These are phyloP conservation scores for Amniataba percoides DNA, from an alignment of 2,797 vertebrate species.

Conservation along the genomic window DNA sequence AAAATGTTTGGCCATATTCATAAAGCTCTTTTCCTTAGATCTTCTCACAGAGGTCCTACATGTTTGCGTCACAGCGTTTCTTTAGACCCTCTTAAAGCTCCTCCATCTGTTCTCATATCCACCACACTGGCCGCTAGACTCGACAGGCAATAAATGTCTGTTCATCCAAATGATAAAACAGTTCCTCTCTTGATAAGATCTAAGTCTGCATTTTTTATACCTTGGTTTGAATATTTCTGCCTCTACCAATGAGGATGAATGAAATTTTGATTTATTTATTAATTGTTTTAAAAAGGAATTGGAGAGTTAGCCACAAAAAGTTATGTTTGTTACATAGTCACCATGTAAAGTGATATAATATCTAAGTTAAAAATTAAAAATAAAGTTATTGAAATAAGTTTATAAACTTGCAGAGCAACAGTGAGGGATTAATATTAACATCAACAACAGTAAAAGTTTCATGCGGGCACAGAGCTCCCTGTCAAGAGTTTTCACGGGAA, in stretches of 20 bases:
- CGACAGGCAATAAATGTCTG: neutral
- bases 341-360: neutral
- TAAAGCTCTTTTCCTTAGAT: slow-evolving; percentile 51
- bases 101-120: slow-evolving; percentile 44
- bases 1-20: slow-evolving; percentile 35
- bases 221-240: neutral
- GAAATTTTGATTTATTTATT: neutral
- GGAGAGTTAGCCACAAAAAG: neutral
- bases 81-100: slow-evolving; percentile 46
- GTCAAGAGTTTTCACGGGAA: neutral
- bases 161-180: neutral
- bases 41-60: neutral
- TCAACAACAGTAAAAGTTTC: neutral
- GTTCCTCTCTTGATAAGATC: neutral
- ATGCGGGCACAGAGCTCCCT: neutral
- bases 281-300: neutral
- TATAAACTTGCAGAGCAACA: neutral
- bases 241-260: neutral
- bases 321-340: neutral
- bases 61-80: slow-evolving; percentile 43
- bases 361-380: neutral
- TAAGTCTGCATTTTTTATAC: neutral
- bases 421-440: neutral
- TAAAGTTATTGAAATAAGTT: neutral
- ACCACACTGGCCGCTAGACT: neutral